Conservation (phyloP, 64 coral and sea anemone species). For the Pocillopora verrucosa region DNA sequence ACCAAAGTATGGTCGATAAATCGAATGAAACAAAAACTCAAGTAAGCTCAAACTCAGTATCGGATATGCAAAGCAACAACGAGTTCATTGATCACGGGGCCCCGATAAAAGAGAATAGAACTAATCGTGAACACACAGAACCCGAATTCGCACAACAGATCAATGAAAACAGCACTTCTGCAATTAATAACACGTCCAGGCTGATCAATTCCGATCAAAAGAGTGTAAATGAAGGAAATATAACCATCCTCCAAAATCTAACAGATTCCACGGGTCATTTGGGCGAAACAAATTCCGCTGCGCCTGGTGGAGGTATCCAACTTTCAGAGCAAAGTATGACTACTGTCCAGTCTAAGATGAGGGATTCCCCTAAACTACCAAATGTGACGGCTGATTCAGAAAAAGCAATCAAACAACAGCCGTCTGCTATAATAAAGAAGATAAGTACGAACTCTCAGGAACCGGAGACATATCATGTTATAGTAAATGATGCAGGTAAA, state of each 20-base stretch:
- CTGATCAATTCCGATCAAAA: background rate
- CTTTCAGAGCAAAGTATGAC: background rate
- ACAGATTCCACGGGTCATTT: background rate
- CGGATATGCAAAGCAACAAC: too few species aligned
- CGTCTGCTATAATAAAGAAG: constrained; percentile 24
- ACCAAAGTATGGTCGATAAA: constrained; percentile 53
- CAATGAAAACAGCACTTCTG: background rate
- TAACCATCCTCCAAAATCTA: background rate
- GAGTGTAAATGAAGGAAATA: background rate
- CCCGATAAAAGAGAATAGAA: background rate
- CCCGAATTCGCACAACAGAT: background rate
- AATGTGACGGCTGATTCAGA: background rate
- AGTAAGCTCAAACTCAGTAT: background rate
- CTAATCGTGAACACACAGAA: background rate
- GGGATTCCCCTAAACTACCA: background rate
- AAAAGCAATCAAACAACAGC: background rate
- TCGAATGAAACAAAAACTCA: constrained; percentile 37
- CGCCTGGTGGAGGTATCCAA: background rate
- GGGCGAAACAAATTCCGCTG: background rate
- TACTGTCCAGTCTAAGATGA: background rate
- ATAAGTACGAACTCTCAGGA: background rate
- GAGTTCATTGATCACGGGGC: background rate
- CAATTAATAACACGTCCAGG: background rate
- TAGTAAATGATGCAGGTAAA: constrained; percentile 23
- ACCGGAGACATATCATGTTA: constrained; percentile 25